Evolutionary conservation across 2,888 invertebrate species (phyloP), one percentile per base, ranked within the genome.

Genomic region (Selenia dentaria): DNA sequence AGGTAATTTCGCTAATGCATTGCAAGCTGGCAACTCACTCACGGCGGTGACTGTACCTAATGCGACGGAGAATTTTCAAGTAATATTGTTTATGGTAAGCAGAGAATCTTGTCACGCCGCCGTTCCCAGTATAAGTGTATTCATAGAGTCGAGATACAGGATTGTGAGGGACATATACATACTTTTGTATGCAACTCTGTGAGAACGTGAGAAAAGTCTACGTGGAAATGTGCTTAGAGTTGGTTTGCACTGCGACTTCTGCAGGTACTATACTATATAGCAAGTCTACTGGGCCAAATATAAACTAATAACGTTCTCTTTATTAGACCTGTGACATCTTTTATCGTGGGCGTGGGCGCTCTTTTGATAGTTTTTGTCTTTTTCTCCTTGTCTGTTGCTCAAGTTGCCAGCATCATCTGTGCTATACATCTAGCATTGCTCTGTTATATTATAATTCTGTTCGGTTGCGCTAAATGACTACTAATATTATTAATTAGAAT

Each of bases 11-110:
- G 18, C 47, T 46, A 36, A 41, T 47, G 36, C 36, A 41, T 27
- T 28, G 24, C 33, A 38, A 34, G 40, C 38, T 27, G 31, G 11
- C 25, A 22, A 25, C 22, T 34, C 41, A 38, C 48, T 42, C 28
- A 20, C 24, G 41, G 10, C 10, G 18, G 40, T 41, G 37, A 51
- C 53, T 44, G 49, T 51, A 51, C 51, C 8, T 22, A 8, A 6
- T 40, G 41, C 20, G 35, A 14, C 57, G 62, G 64, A 63, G 66
- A 68, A 67, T 74, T 75, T 70, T 66, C 67, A 69, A 74, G 77
- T 83, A 79, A 83, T 79, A 84, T 80, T 83, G 82, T 84, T 86
- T 85, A 86, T 83, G 85, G 65, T 85, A 85, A 86, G 85, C 74
- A 79, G 85, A 81, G 80, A 85, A 81, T 83, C 85, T 83, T 87